Conservation (phyloP, 2,797 vertebrate species). For the Notolabrus celidotus region DNA sequence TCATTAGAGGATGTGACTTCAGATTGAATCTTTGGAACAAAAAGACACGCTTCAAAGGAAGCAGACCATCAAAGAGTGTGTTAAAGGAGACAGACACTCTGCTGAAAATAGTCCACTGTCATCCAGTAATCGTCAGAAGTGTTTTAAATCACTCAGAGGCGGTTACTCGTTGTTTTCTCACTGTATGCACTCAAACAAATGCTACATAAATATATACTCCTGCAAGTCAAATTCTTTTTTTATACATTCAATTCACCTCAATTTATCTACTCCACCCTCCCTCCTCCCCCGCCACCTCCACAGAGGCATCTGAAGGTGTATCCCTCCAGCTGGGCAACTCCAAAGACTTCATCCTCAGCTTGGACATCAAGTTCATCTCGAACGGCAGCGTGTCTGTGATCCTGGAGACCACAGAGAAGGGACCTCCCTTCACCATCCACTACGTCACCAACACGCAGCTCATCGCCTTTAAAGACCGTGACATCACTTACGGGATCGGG, state of each 20-base stretch:
- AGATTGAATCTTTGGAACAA: constrained; percentile 18
- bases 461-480: constrained; percentile 90
- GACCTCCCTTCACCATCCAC: constrained; percentile 91
- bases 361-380: constrained; percentile 92
- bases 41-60: constrained; percentile 24
- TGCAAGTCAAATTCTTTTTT: constrained; percentile 8
- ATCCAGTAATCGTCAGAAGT: constrained; percentile 10
- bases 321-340: constrained; percentile 91
- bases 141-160: constrained; percentile 33
- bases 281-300: background rate
- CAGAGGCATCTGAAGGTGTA: constrained; percentile 93
- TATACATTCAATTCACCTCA: background rate
- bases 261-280: constrained; percentile 13
- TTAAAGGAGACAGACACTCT: constrained; percentile 7
- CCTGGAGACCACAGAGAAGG: constrained; percentile 95
- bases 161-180: constrained; percentile 6
- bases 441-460: constrained; percentile 92
- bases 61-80: constrained; percentile 4
- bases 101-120: constrained; percentile 50
- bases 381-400: constrained; percentile 95
- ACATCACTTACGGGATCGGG: constrained; percentile 95
- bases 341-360: constrained; percentile 95
- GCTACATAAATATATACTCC: background rate
- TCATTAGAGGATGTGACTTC: constrained; percentile 25
- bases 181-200: background rate